Evolutionary conservation across 2,888 invertebrate genomes (phyloP).

Genomic region (Pachycephus smyrnensis): DNA sequence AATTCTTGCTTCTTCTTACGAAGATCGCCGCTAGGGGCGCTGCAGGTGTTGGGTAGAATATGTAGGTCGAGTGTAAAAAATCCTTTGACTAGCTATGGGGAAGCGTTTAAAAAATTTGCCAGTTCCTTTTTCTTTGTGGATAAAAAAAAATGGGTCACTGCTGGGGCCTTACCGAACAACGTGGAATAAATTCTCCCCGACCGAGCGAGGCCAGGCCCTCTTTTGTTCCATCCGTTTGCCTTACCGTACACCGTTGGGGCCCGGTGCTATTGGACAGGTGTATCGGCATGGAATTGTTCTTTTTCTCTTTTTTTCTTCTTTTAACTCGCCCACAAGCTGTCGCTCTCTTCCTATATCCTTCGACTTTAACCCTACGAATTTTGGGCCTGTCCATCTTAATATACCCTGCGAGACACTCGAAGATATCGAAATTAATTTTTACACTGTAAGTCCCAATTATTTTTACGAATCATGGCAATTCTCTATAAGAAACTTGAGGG

Average conservation of each 20-base stretch:
- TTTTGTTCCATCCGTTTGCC: neutral
- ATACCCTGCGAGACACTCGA: no score
- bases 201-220: neutral
- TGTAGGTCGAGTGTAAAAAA: neutral
- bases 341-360: slow-evolving; percentile 31
- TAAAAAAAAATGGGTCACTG: neutral
- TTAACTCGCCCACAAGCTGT: slow-evolving; percentile 51
- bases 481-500: neutral
- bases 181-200: neutral
- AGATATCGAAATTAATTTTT: neutral
- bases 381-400: neutral
- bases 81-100: neutral
- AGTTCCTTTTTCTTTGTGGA: neutral
- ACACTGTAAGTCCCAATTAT: neutral
- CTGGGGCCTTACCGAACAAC: neutral
- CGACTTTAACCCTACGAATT: neutral
- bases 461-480: neutral
- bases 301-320: slow-evolving; percentile 2
- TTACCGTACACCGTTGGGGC: slow-evolving; percentile 20
- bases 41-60: neutral
- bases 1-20: no score
- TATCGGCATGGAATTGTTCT: slow-evolving; percentile 39
- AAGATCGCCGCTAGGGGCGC: neutral
- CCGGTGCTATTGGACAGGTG: slow-evolving; percentile 44
- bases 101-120: neutral